Evolutionary conservation across 2,888 invertebrate genomes (phyloP).

Genomic region (Chalcis sispes): DNA sequence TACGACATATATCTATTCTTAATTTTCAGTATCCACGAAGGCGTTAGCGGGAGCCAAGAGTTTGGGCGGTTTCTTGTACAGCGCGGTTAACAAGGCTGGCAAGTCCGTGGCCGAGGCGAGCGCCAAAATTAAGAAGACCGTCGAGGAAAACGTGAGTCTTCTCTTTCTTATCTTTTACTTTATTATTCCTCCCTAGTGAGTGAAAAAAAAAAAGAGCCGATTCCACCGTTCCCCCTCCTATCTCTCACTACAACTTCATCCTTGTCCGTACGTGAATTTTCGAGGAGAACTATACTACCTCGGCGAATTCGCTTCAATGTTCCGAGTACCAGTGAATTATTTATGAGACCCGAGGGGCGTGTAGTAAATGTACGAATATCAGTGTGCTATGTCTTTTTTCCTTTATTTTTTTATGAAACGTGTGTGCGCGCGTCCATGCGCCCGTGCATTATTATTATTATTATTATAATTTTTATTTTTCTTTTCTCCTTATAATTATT

Average conservation of each 20-base stretch:
- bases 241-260: background rate
- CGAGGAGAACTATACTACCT: too few relatives aligned
- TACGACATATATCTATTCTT: too few relatives aligned
- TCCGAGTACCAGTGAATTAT: background rate
- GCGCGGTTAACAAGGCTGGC: slow-evolving; percentile 96
- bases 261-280: background rate
- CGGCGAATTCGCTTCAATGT: slow-evolving; percentile 1
- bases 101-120: slow-evolving; percentile 93
- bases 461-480: too few relatives aligned
- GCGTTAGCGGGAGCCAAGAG: slow-evolving; percentile 93
- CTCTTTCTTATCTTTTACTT: slow-evolving; percentile 19
- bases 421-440: too few relatives aligned
- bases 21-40: slow-evolving; percentile 87
- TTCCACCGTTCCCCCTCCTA: background rate
- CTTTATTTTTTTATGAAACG: too few relatives aligned
- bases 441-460: too few relatives aligned
- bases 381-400: background rate
- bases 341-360: background rate
- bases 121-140: slow-evolving; percentile 95
- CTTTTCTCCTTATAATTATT: too few relatives aligned
- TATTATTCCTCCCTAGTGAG: too few relatives aligned
- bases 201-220: too few relatives aligned
- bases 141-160: slow-evolving; percentile 96
- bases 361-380: too few relatives aligned
- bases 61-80: slow-evolving; percentile 94